phyloP scores from a whole-genome alignment of 2,888 invertebrate genomes.

The Chaetogeoica ovagalla region DNA sequence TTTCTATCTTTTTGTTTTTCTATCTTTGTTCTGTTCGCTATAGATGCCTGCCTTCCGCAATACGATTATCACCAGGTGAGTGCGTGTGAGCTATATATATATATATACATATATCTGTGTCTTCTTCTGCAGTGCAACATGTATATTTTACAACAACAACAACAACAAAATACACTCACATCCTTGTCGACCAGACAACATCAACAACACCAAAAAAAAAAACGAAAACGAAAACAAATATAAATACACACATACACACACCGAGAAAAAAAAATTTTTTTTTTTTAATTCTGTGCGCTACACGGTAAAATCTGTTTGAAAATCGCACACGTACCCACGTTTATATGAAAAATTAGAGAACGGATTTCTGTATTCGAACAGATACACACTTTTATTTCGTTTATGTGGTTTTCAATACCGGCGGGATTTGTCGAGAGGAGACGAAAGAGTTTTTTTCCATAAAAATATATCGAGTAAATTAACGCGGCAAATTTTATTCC shows the following conservation, averaged over 20 bases:
- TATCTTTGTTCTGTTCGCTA: conserved; percentile 58
- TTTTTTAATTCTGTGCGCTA: background rate
- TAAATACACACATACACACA: conserved; percentile 13
- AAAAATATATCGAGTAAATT: no score
- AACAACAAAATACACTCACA: conserved; percentile 44
- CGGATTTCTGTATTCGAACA: no score
- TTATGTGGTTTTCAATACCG: no score
- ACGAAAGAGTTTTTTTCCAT: no score
- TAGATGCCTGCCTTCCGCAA: conserved; percentile 57
- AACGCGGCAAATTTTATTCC: no score
- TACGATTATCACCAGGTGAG: conserved; percentile 58
- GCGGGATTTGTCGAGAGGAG: no score
- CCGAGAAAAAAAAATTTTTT: background rate
- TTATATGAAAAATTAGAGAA: no score
- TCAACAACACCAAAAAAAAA: conserved; percentile 25
- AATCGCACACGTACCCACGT: no score
- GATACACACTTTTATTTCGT: no score
- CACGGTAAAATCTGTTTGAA: background rate
- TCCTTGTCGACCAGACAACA: conserved; percentile 27
- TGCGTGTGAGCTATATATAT: conserved; percentile 52
- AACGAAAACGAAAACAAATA: conserved; percentile 19
- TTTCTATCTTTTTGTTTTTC: conserved; percentile 58
- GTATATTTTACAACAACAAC: conserved; percentile 27
- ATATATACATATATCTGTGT: conserved; percentile 7
- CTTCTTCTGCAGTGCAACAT: conserved; percentile 27